Percentiles rank a stretch among this genome's conserved stretches.
These are phyloP conservation scores for Ypsolopha scabrella DNA, from an alignment of 2,888 invertebrate genomes.

Conservation along the genomic window DNA sequence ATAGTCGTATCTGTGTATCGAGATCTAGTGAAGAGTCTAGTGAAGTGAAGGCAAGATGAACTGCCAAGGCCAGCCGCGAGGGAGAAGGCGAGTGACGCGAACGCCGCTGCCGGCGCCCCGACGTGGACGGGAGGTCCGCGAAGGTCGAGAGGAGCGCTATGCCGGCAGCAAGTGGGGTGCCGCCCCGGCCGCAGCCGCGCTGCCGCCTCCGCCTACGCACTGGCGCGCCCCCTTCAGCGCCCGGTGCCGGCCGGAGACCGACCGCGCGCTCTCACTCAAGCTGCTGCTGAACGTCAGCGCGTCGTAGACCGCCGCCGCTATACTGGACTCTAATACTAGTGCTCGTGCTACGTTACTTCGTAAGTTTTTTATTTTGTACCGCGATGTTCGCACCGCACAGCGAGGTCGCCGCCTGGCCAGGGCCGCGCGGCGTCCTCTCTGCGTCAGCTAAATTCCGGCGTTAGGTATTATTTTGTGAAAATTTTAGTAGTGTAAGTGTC, in stretches of 20 bases:
- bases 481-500: slow-evolving; percentile 63
- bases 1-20: slow-evolving; percentile 9
- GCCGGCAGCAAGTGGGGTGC: slow-evolving; percentile 88
- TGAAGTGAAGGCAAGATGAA: slow-evolving; percentile 26
- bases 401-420: slow-evolving; percentile 40
- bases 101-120: slow-evolving; percentile 24
- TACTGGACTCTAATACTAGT: slow-evolving; percentile 49
- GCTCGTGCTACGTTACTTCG: slow-evolving; percentile 30
- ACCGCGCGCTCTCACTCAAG: slow-evolving; percentile 73
- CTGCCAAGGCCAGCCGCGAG: slow-evolving; percentile 31
- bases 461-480: slow-evolving; percentile 70
- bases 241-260: slow-evolving; percentile 58
- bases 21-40: slow-evolving; percentile 16
- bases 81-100: slow-evolving; percentile 33
- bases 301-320: slow-evolving; percentile 34
- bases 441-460: slow-evolving; percentile 59
- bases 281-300: slow-evolving; percentile 71
- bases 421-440: slow-evolving; percentile 38
- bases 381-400: slow-evolving; percentile 40
- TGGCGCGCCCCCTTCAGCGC: slow-evolving; percentile 72
- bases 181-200: slow-evolving; percentile 81
- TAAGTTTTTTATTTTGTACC: slow-evolving; percentile 57
- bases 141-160: slow-evolving; percentile 41
- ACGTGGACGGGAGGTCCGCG: slow-evolving; percentile 20
- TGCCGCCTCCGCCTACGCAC: slow-evolving; percentile 85